Evolutionary conservation across 2,113 vertebrate genomes (phyloP).

Genomic region (Callorhinus ursinus): DNA sequence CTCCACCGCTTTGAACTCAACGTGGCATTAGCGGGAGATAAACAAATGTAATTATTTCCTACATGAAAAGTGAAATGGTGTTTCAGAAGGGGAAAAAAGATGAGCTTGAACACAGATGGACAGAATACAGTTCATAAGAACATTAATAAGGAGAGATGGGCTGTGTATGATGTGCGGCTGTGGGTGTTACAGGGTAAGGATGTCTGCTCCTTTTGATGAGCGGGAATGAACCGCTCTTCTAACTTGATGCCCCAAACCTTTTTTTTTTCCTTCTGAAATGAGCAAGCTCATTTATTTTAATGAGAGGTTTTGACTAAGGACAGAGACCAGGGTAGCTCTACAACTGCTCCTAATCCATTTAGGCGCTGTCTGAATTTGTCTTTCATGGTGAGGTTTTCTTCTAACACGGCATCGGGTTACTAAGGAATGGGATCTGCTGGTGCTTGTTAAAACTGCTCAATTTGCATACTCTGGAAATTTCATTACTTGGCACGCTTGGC

Average conservation of each 20-base stretch:
- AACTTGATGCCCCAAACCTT: constrained; percentile 31
- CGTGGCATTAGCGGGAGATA: constrained; percentile 69
- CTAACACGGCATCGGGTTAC: constrained; percentile 28
- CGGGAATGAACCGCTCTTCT: constrained; percentile 65
- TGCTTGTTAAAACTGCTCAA: constrained; percentile 62
- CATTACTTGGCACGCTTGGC: not conserved
- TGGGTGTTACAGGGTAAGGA: constrained; percentile 5
- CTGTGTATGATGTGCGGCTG: constrained; percentile 70
- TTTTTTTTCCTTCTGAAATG: constrained; percentile 52
- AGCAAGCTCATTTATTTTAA: constrained; percentile 81
- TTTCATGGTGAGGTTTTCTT: constrained; percentile 45
- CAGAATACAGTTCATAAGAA: constrained; percentile 76
- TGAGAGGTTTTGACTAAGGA: constrained; percentile 70
- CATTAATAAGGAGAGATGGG: constrained; percentile 70
- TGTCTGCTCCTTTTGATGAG: constrained; percentile 73
- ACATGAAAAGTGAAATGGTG: constrained; percentile 68
- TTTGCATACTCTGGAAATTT: constrained; percentile 63
- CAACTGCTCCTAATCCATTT: constrained; percentile 70
- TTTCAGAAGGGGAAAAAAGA: constrained; percentile 61
- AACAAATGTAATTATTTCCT: constrained; percentile 77
- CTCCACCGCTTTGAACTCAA: constrained; percentile 68
- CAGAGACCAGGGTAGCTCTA: constrained; percentile 65
- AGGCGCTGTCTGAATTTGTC: constrained; percentile 13
- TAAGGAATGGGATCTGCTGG: constrained; percentile 22
- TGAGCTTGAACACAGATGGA: constrained; percentile 65